phyloP scores from a whole-genome alignment of 2,797 vertebrate genomes.

The Uromys caudimaculatus region DNA sequence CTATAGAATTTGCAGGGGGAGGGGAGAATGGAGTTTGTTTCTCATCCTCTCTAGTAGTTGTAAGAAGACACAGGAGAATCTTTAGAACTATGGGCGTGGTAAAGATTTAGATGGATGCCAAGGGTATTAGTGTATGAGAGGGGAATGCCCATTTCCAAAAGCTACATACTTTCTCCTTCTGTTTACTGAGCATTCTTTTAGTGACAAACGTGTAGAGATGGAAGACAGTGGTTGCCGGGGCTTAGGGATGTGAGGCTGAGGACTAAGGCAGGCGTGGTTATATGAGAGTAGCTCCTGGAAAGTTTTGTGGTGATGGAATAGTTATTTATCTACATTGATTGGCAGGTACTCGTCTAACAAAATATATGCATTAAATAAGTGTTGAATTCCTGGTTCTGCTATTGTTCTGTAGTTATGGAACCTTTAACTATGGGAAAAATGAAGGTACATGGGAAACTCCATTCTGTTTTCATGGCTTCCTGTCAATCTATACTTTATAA shows the following conservation, averaged over 20 bases:
- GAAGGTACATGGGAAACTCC: neutral
- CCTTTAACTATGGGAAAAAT: neutral
- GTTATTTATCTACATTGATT: neutral
- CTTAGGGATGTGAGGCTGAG: neutral
- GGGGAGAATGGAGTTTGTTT: neutral
- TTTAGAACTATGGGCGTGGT: neutral
- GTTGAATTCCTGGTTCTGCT: neutral
- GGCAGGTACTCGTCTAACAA: neutral
- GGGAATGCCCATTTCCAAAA: neutral
- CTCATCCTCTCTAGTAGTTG: neutral
- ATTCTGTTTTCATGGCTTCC: neutral
- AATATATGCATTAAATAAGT: neutral
- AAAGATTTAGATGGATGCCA: neutral
- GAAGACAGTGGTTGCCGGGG: neutral
- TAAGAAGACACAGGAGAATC: slow-evolving; percentile 3
- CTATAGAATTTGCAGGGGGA: neutral
- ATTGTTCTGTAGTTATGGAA: neutral
- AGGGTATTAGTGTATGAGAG: neutral
- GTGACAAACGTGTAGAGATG: neutral
- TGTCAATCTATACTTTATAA: neutral
- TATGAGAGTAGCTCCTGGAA: neutral
- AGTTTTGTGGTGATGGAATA: neutral
- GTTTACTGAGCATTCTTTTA: neutral
- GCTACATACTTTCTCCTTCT: neutral
- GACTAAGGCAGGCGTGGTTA: neutral